Conservation (phyloP, 2,888 invertebrate genomes). For the Drosophila barbarae region DNA sequence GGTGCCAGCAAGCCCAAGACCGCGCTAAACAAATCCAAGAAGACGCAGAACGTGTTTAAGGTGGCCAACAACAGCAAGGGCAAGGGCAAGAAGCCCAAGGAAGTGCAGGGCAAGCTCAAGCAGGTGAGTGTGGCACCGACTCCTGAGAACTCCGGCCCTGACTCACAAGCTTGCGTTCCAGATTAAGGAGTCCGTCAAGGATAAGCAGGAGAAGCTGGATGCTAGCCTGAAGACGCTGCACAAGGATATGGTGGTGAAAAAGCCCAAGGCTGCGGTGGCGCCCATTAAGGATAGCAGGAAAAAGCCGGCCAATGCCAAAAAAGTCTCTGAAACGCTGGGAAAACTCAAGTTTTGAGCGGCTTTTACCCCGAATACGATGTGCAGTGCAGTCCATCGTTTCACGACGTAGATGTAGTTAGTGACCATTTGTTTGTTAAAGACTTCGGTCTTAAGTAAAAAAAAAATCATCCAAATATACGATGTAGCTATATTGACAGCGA, state of each 20-base stretch:
- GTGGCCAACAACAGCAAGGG: slow-evolving; percentile 72
- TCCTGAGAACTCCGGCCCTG: neutral
- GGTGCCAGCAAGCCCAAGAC: slow-evolving; percentile 56
- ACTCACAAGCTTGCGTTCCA: slow-evolving; percentile 30
- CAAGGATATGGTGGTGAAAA: slow-evolving; percentile 78
- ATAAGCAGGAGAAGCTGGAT: slow-evolving; percentile 78
- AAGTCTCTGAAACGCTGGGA: slow-evolving; percentile 72
- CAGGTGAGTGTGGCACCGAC: slow-evolving; percentile 67
- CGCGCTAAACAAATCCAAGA: slow-evolving; percentile 71
- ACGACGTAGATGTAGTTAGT: slow-evolving; percentile 41
- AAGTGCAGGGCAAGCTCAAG: slow-evolving; percentile 78
- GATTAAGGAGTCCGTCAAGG: slow-evolving; percentile 78
- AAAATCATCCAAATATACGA: slow-evolving; percentile 56
- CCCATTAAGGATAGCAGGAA: slow-evolving; percentile 71
- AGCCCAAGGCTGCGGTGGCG: slow-evolving; percentile 60
- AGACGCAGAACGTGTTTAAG: slow-evolving; percentile 78
- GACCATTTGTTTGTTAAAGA: slow-evolving; percentile 31
- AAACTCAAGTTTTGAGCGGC: slow-evolving; percentile 75
- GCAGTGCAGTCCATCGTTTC: slow-evolving; percentile 5
- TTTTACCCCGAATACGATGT: neutral
- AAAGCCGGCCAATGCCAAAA: slow-evolving; percentile 71
- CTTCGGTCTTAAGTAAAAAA: slow-evolving; percentile 35
- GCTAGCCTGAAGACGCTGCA: slow-evolving; percentile 77
- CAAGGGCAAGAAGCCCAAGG: slow-evolving; percentile 78
- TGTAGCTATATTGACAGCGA: slow-evolving; percentile 40